Conservation (phyloP, 1,140 invertebrate species). For the Belonocnema kinseyi region DNA sequence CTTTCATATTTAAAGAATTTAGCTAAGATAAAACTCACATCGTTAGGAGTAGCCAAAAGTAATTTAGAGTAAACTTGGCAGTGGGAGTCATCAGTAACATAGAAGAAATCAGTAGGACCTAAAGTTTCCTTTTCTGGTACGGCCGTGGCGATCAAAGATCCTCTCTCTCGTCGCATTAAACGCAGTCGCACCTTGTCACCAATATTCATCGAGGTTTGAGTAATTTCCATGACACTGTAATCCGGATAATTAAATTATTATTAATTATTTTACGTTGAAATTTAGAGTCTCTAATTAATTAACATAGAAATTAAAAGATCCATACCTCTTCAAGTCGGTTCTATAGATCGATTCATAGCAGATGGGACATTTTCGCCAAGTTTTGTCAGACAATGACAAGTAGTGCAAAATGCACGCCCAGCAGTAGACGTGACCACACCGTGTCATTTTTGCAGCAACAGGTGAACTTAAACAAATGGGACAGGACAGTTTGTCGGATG, state of each 20-base stretch:
- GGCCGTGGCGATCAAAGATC: constrained; percentile 85
- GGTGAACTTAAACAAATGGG: constrained; percentile 93
- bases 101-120: constrained; percentile 67
- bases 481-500: constrained; percentile 85
- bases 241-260: constrained; percentile 51
- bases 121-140: constrained; percentile 67
- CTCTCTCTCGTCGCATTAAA: constrained; percentile 90
- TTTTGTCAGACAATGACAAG: constrained; percentile 87
- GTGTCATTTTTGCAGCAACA: constrained; percentile 91
- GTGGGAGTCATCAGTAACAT: constrained; percentile 71
- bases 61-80: constrained; percentile 85
- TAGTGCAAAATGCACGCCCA: constrained; percentile 97
- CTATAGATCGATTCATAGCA: constrained; percentile 88
- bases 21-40: constrained; percentile 73
- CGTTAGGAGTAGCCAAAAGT: constrained; percentile 80
- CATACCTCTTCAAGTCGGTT: constrained; percentile 87
- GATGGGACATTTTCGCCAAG: constrained; percentile 89
- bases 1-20: neutral
- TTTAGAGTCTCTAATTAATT: constrained; percentile 16
- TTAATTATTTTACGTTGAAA: constrained; percentile 31
- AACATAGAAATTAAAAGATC: constrained; percentile 39
- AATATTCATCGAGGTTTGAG: constrained; percentile 79
- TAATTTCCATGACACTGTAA: constrained; percentile 78
- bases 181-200: constrained; percentile 87
- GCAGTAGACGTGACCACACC: constrained; percentile 97